phyloP scores from a whole-genome alignment of 2,113 vertebrate species.

The Thalassarche chlororhynchos region DNA sequence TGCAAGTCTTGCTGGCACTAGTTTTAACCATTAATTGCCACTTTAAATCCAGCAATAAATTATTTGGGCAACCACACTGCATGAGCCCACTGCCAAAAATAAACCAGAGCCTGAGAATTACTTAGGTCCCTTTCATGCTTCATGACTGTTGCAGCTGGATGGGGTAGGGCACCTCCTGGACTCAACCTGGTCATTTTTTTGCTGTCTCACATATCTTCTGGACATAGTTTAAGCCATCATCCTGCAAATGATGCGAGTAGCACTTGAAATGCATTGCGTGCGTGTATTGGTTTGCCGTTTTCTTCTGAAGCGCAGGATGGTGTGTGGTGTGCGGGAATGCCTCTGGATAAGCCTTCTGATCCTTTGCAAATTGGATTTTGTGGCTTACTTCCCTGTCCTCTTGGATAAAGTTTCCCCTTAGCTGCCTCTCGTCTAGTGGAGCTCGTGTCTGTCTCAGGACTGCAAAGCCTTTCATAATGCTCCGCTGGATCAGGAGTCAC shows the following conservation, averaged over 20 bases:
- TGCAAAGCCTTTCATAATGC: background rate
- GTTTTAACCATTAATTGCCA: slow-evolving; percentile 38
- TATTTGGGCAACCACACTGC: slow-evolving; percentile 4
- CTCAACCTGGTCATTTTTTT: background rate
- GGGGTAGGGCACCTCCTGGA: background rate
- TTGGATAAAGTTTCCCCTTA: background rate
- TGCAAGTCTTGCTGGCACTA: background rate
- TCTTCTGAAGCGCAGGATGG: background rate
- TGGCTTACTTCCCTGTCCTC: slow-evolving; percentile 10
- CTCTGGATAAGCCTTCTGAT: background rate
- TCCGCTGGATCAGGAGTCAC: background rate
- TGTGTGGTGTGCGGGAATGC: background rate
- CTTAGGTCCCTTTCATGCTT: background rate
- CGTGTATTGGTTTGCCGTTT: accelerated
- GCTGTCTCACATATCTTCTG: background rate
- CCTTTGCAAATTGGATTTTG: slow-evolving; percentile 30
- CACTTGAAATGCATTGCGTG: background rate
- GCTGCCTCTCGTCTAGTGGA: background rate
- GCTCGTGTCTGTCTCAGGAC: background rate
- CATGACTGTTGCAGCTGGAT: background rate
- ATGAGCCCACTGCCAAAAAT: background rate
- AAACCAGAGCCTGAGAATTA: background rate
- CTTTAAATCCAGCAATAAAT: slow-evolving; percentile 38
- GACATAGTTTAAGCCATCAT: background rate
- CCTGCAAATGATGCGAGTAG: background rate